Percentiles rank a stretch among this genome's conserved stretches.
These are phyloP conservation scores for Drosophila fulvimacula DNA, from an alignment of 2,888 invertebrate species.

Conservation along the genomic window DNA sequence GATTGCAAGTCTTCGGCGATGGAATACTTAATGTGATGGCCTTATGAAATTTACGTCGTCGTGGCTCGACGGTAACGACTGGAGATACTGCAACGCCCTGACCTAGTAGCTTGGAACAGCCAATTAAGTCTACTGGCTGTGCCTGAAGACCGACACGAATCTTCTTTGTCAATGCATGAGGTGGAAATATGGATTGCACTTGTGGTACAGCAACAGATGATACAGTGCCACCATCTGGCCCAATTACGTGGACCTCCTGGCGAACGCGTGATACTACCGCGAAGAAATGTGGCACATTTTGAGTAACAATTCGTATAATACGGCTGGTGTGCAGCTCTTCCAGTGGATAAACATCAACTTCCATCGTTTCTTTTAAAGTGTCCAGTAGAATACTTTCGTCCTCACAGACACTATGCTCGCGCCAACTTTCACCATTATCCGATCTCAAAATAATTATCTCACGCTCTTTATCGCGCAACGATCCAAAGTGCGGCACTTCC, in stretches of 20 bases:
- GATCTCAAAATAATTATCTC: conserved; percentile 98
- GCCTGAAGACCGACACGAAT: conserved; percentile 99
- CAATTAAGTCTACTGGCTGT: conserved; percentile 94
- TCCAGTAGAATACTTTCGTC: conserved; percentile 95
- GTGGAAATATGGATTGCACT: conserved; percentile 94
- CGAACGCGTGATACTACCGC: conserved; percentile 97
- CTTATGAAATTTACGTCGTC: conserved; percentile 99
- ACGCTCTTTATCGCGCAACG: conserved; percentile 95
- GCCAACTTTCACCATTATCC: conserved; percentile 99
- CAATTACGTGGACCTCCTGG: conserved; percentile 98
- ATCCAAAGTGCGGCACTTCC: conserved; percentile 99
- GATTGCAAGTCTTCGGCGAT: conserved; percentile 88
- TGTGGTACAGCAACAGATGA: conserved; percentile 97
- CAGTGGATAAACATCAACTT: conserved; percentile 86
- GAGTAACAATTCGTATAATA: conserved; percentile 96
- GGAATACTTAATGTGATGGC: conserved; percentile 99
- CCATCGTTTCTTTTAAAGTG: conserved; percentile 93
- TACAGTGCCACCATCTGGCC: conserved; percentile 98
- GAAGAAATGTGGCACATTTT: conserved; percentile 99
- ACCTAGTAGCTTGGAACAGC: conserved; percentile 94
- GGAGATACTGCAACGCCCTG: conserved; percentile 99
- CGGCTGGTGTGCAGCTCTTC: conserved; percentile 95
- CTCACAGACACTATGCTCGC: conserved; percentile 95
- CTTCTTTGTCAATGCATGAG: conserved; percentile 98
- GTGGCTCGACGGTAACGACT: conserved; percentile 98